phyloP scores from a whole-genome alignment of 2,113 vertebrate species.

The Cyanistes caeruleus region DNA sequence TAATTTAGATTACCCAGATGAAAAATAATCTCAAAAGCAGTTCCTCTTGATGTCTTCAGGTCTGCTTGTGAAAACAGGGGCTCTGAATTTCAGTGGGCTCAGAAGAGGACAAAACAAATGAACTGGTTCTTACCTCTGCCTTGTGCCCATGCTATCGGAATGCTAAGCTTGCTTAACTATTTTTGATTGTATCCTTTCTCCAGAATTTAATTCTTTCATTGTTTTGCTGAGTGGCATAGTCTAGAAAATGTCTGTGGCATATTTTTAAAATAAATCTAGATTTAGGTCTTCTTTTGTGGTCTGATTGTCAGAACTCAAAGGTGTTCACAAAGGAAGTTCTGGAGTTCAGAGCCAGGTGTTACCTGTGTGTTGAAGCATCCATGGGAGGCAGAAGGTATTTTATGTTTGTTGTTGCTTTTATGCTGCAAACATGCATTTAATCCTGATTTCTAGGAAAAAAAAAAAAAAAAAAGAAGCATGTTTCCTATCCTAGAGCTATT shows the following conservation, averaged over 20 bases:
- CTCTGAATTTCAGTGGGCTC: background rate
- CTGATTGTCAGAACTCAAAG: background rate
- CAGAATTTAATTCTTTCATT: background rate
- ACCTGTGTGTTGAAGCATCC: background rate
- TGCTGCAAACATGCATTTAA: background rate
- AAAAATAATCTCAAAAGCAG: conserved; percentile 21
- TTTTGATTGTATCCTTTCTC: background rate
- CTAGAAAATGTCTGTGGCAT: background rate
- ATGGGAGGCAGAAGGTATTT: accelerated
- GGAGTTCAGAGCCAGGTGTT: background rate
- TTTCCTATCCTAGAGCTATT: background rate
- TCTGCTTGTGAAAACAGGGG: background rate
- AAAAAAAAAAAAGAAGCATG: background rate
- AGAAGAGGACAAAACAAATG: background rate
- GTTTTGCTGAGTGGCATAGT: background rate
- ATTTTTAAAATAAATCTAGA: background rate
- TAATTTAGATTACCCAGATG: background rate
- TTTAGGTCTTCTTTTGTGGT: background rate
- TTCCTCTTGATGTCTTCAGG: conserved; percentile 6
- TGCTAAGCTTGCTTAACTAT: background rate
- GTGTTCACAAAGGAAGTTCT: background rate
- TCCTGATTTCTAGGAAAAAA: background rate
- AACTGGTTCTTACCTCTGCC: background rate
- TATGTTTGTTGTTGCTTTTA: background rate
- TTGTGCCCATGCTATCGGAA: background rate